Percentiles rank a stretch among this genome's conserved stretches.
Conservation (phyloP, 1,140 invertebrate species). For the Ceratosolen fusciceps region DNA sequence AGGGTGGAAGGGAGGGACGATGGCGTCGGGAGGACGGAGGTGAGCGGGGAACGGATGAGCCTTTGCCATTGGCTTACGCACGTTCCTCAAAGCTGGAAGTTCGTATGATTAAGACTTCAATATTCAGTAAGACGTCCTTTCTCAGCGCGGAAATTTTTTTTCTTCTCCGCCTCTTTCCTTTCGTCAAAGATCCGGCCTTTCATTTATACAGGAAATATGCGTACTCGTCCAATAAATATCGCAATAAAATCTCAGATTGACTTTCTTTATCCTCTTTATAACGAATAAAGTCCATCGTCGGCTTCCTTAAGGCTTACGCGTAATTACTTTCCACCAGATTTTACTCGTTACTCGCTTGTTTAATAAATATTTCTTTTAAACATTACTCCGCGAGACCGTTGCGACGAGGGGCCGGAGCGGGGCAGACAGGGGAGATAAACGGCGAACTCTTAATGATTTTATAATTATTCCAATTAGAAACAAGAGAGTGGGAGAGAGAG, state of each 20-base stretch:
- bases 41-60: background rate
- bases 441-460: too few relatives aligned
- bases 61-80: constrained; percentile 43
- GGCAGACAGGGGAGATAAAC: too few relatives aligned
- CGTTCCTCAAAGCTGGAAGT: constrained; percentile 33
- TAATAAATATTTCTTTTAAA: too few relatives aligned
- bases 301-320: background rate
- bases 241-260: constrained; percentile 46
- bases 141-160: background rate
- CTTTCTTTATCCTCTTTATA: constrained; percentile 27
- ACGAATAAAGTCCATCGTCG: constrained; percentile 30
- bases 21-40: background rate
- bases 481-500: too few relatives aligned
- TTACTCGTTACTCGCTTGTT: too few relatives aligned
- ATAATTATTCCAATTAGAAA: too few relatives aligned
- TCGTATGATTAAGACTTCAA: constrained; percentile 51
- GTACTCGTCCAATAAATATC: constrained; percentile 36
- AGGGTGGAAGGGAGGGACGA: too few relatives aligned
- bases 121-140: constrained; percentile 45
- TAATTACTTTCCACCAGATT: background rate
- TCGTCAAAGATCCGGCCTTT: background rate
- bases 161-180: background rate
- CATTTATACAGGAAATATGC: background rate
- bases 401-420: too few relatives aligned
- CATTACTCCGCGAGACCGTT: too few relatives aligned